Percentiles rank a stretch among this genome's conserved stretches.
Evolutionary conservation across 2,113 vertebrate species (phyloP).

Genomic region (Leptobrachium ailaonicum): DNA sequence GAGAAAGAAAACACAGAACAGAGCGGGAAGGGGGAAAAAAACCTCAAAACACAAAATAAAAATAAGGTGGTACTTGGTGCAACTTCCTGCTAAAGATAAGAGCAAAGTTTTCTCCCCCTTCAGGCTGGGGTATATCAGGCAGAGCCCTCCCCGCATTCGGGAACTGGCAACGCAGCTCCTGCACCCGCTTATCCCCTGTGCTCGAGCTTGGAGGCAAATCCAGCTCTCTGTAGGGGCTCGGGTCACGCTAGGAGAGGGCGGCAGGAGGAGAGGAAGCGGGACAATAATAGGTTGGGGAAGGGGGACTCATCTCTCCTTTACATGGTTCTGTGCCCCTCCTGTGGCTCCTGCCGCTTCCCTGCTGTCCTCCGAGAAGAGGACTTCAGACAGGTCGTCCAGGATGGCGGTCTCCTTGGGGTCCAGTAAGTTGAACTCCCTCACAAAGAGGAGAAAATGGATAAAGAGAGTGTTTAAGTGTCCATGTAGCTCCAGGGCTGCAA

Average conservation of each 20-base stretch:
- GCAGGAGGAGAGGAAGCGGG: conserved; percentile 43
- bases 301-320: conserved; percentile 94
- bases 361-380: conserved; percentile 79
- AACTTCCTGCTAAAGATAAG: conserved; percentile 61
- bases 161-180: conserved; percentile 31
- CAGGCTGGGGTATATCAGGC: conserved; percentile 36
- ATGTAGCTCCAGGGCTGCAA: conserved; percentile 91
- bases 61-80: conserved; percentile 61
- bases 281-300: conserved; percentile 50
- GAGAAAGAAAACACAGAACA: conserved; percentile 5
- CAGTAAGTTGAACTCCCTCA: conserved; percentile 96
- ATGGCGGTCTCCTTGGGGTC: conserved; percentile 97
- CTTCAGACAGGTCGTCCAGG: conserved; percentile 97
- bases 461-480: conserved; percentile 98
- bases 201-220: conserved; percentile 41
- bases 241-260: conserved; percentile 59
- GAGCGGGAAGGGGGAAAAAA: conserved; percentile 26
- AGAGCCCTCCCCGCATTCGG: conserved; percentile 14
- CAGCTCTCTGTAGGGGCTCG: conserved; percentile 58
- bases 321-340: conserved; percentile 88
- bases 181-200: conserved; percentile 26
- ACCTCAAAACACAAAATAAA: conserved; percentile 69
- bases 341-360: conserved; percentile 58
- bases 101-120: conserved; percentile 57
- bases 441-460: conserved; percentile 95